Conservation (phyloP, 1,140 invertebrate genomes). For the Trachymyrmex cornetzi region DNA sequence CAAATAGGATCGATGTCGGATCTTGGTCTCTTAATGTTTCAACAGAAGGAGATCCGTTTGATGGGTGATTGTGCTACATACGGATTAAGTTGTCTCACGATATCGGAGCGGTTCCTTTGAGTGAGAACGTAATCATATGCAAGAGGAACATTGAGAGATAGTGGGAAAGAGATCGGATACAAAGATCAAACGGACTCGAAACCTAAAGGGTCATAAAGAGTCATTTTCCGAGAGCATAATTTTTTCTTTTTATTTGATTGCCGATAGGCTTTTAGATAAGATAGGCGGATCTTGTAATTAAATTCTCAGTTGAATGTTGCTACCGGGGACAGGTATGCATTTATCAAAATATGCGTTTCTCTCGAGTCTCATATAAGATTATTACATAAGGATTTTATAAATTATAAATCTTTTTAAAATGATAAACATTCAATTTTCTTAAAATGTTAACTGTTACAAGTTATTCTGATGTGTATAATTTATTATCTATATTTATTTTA, state of each 20-base stretch:
- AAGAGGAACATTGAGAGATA: constrained; percentile 16
- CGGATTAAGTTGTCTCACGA: constrained; percentile 50
- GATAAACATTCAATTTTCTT: neutral
- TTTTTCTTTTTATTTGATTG: neutral
- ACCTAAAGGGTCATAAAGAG: neutral
- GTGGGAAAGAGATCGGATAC: constrained; percentile 1
- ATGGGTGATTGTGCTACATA: constrained; percentile 33
- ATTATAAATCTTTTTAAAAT: neutral
- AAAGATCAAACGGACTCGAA: constrained; percentile 18
- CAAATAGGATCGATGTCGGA: constrained; percentile 40
- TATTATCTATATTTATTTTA: neutral
- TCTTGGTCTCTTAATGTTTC: constrained; percentile 40
- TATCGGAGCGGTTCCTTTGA: constrained; percentile 50
- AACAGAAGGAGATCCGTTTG: constrained; percentile 36
- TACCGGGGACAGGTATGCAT: neutral
- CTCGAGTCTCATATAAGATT: neutral
- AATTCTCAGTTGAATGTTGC: neutral
- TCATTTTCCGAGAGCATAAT: neutral
- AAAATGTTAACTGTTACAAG: neutral
- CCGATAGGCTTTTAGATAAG: constrained; percentile 14
- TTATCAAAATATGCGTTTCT: constrained; percentile 18
- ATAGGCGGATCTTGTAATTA: constrained; percentile 24
- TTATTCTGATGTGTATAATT: neutral
- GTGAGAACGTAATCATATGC: constrained; percentile 27
- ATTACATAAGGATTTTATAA: neutral